Conservation (phyloP, 1,140 invertebrate species). For the Philaenus spumarius region DNA sequence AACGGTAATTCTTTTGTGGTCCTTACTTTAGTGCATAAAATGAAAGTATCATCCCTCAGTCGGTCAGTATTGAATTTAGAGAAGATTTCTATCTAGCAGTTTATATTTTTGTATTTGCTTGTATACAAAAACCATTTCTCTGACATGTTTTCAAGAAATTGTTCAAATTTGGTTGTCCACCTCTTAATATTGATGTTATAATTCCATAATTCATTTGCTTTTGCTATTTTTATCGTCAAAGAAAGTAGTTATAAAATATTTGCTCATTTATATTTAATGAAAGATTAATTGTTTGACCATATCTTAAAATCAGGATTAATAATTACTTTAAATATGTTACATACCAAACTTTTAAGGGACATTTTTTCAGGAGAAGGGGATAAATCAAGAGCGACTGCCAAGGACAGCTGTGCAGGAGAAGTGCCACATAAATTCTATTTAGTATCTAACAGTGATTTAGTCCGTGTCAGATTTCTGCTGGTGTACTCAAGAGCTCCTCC, state of each 20-base stretch:
- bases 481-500: conserved; percentile 43
- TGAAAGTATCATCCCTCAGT: too few species aligned
- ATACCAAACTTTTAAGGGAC: not conserved
- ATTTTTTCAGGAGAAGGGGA: conserved; percentile 29
- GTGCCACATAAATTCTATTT: conserved; percentile 66
- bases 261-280: not conserved
- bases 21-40: too few species aligned
- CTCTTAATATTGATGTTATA: too few species aligned
- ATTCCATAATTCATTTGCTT: not conserved
- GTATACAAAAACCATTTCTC: too few species aligned
- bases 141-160: too few species aligned
- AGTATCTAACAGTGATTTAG: conserved; percentile 65
- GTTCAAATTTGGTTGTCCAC: too few species aligned
- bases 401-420: conserved; percentile 45
- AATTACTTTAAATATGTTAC: not conserved
- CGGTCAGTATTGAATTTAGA: too few species aligned
- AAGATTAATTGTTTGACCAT: not conserved
- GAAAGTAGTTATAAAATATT: not conserved
- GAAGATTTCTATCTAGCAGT: too few species aligned
- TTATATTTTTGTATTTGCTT: too few species aligned
- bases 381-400: conserved; percentile 36
- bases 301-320: not conserved
- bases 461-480: conserved; percentile 68
- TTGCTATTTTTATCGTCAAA: not conserved
- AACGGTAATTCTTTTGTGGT: too few species aligned